Percentiles rank a stretch among this genome's conserved stretches.
phyloP scores from a whole-genome alignment of 1,140 invertebrate species.

The Anastrepha obliqua region DNA sequence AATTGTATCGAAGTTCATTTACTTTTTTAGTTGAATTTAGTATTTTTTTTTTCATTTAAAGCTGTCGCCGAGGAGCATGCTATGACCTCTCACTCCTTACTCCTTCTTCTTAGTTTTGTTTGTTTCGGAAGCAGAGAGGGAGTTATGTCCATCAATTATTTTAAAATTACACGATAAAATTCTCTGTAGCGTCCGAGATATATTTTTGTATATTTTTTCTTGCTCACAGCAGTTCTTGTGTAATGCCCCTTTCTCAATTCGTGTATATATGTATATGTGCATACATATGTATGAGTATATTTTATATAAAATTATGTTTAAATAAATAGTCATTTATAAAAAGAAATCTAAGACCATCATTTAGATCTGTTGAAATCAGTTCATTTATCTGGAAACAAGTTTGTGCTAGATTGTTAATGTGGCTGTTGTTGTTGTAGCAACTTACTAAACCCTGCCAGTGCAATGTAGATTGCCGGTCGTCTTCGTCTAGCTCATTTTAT shows the following conservation, averaged over 20 bases:
- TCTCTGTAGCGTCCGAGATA: conserved; percentile 43
- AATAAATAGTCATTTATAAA: conserved; percentile 52
- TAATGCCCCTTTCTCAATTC: conserved; percentile 30
- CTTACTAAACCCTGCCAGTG: too few species aligned
- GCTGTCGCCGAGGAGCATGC: conserved; percentile 14
- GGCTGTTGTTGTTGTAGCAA: too few species aligned
- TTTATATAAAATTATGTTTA: conserved; percentile 53
- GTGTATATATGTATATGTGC: conserved; percentile 12
- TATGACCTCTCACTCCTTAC: not conserved
- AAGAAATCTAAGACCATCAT: not conserved
- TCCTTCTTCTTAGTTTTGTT: conserved; percentile 31
- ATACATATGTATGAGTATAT: conserved; percentile 24
- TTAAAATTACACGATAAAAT: conserved; percentile 49
- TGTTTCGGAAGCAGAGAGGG: not conserved
- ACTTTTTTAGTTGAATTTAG: conserved; percentile 44
- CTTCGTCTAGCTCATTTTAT: too few species aligned
- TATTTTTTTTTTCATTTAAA: conserved; percentile 39
- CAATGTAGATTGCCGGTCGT: too few species aligned
- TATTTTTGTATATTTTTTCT: conserved; percentile 48
- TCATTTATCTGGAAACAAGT: too few species aligned
- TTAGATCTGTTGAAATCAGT: too few species aligned
- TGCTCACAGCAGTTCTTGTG: conserved; percentile 40
- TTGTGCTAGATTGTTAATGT: too few species aligned
- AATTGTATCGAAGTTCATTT: conserved; percentile 35
- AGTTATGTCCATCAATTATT: conserved; percentile 25